Evolutionary conservation across 2,113 vertebrate genomes (phyloP).

Genomic region (Perca flavescens): DNA sequence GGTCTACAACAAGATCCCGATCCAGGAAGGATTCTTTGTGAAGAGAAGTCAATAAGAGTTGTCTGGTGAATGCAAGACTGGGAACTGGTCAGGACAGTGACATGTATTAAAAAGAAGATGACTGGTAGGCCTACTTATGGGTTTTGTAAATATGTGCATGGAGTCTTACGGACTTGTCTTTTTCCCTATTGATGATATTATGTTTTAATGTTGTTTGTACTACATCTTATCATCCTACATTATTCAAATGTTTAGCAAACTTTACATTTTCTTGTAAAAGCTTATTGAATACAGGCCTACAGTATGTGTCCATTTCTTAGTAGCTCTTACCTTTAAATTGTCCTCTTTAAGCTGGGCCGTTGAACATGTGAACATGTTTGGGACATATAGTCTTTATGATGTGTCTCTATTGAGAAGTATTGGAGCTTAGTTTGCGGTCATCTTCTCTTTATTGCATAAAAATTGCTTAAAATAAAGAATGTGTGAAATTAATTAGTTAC

Average conservation of each 20-base stretch:
- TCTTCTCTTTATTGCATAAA: not conserved
- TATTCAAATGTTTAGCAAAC: not conserved
- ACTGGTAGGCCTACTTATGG: not conserved
- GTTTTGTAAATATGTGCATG: not conserved
- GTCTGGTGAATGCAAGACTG: not conserved
- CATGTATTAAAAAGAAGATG: not conserved
- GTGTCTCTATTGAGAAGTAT: not conserved
- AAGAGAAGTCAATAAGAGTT: not conserved
- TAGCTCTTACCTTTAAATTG: not conserved
- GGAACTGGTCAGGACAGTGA: not conserved
- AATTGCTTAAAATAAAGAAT: not conserved
- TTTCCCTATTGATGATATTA: not conserved
- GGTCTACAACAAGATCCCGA: not conserved
- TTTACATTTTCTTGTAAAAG: not conserved
- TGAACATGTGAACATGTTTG: not conserved
- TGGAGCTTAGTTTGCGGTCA: too few species aligned
- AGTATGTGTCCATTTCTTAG: not conserved
- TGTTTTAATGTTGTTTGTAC: not conserved
- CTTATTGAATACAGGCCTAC: not conserved
- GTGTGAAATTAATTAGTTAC: not conserved
- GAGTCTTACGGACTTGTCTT: not conserved
- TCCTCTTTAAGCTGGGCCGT: not conserved
- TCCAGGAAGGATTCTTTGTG: not conserved
- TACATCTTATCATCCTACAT: not conserved
- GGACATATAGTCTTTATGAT: not conserved